Conservation (phyloP, 2,888 invertebrate species). For the Meliscaeva auricollis region DNA sequence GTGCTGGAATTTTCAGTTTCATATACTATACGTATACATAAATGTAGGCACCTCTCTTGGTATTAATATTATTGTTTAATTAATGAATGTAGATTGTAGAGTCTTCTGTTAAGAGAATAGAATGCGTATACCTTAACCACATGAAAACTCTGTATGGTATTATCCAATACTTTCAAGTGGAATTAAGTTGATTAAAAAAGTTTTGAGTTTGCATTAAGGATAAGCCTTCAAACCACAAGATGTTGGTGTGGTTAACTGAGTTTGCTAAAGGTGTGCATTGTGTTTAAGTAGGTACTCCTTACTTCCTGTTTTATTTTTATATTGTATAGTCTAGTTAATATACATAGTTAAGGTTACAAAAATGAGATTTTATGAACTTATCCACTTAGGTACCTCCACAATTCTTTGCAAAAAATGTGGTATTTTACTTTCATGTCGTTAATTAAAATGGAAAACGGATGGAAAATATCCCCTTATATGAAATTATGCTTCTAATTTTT, state of each 20-base stretch:
- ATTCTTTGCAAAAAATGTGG: too few species aligned
- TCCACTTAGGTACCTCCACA: too few species aligned
- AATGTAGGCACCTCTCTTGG: not conserved
- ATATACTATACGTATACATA: not conserved
- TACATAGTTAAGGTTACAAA: too few species aligned
- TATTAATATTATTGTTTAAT: slow-evolving; percentile 21
- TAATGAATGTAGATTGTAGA: slow-evolving; percentile 11
- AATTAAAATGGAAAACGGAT: too few species aligned
- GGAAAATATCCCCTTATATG: too few species aligned
- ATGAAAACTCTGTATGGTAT: not conserved
- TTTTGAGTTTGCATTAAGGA: not conserved
- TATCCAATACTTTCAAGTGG: not conserved
- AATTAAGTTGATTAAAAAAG: slow-evolving; percentile 28
- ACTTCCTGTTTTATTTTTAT: too few species aligned
- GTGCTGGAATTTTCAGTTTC: not conserved
- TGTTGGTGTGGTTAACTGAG: not conserved
- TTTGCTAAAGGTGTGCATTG: not conserved
- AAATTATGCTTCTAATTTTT: too few species aligned
- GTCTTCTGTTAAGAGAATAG: not conserved
- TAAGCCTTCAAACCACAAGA: not conserved
- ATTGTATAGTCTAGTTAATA: too few species aligned
- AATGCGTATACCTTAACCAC: not conserved
- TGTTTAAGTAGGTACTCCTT: not conserved
- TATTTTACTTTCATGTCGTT: too few species aligned
- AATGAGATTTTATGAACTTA: too few species aligned